Evolutionary conservation across 1,140 invertebrate genomes (phyloP), one percentile per base, ranked within the genome.

Genomic region (Drosophila sulfurigaster): DNA sequence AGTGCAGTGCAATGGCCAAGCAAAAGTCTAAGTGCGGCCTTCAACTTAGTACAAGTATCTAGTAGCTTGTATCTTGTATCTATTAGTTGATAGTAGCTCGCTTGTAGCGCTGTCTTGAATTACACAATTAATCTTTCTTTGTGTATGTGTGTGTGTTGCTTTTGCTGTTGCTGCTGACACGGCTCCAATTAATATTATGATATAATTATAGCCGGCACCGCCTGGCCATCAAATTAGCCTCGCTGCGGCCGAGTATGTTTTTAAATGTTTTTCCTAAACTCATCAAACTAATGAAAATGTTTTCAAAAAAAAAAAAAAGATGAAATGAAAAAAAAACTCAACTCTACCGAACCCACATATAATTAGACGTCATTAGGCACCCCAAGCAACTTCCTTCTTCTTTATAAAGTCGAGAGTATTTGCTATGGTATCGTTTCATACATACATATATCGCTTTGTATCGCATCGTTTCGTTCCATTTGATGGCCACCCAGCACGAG

Each of bases 141-240:
- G n/a, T 52, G 49, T 52, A 5, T 28, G 3, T 51, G 25, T 51
- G 28, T 52, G 49, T 52, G 3, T 25, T 16, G 3, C 8, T 51
- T 25, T n/a, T 35, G 28, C 6, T 49, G 43, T 63, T 46, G 52
- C 30, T 41, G 78, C 66, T 63, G 38, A 56, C 51, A 57, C 41
- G 51, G 52, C 59, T 83, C 73, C 77, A 87, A 87, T 88, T 87
- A 89, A 87, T 88, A 83, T 87, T 57, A 88, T 87, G 75, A 80
- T 83, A 81, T 87, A 87, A 87, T 87, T 87, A 89, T 69, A 67
- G 62, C 52, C 60, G 51, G 48, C 75, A 70, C 57, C 57, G 78
- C 69, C 79, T 64, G 62, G 43, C 54, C 66, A 72, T 60, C 69
- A 72, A 76, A 74, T 74, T 68, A 74, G 71, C 30, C 15, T 32